Percentiles rank a stretch among this genome's conserved stretches.
These are phyloP conservation scores for Herminia tarsipennalis DNA, from an alignment of 2,888 invertebrate genomes.

Conservation along the genomic window DNA sequence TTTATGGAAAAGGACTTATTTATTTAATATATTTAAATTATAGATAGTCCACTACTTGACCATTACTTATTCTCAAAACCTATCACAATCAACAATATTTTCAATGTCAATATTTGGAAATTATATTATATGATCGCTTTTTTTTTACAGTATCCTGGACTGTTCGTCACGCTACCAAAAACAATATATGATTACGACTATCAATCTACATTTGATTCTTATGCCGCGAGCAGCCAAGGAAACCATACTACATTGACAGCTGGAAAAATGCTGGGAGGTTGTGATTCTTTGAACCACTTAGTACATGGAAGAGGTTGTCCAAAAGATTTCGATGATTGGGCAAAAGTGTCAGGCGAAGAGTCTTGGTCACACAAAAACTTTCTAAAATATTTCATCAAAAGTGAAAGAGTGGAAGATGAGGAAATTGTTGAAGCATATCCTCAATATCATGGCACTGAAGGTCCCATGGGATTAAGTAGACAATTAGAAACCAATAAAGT, in stretches of 20 bases:
- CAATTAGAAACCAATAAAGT: constrained; percentile 6
- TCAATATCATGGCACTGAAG: constrained; percentile 21
- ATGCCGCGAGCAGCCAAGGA: constrained; percentile 12
- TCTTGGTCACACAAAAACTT: constrained; percentile 15
- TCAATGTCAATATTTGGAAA: too few species aligned
- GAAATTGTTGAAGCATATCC: constrained; percentile 7
- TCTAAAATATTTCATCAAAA: constrained; percentile 20
- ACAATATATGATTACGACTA: constrained; percentile 16
- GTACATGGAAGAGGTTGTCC: constrained; percentile 2
- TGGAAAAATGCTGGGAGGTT: constrained; percentile 23
- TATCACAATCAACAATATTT: too few species aligned
- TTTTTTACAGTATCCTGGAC: constrained; percentile 11
- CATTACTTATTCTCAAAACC: too few species aligned
- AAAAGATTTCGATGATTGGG: constrained; percentile 14
- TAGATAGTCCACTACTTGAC: too few species aligned
- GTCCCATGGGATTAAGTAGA: constrained; percentile 23
- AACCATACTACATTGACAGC: constrained; percentile 19
- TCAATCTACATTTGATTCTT: constrained; percentile 8
- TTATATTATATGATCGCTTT: background rate
- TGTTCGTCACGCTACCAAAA: constrained; percentile 6
- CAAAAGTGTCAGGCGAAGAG: constrained; percentile 1
- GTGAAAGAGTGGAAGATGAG: constrained; percentile 13
- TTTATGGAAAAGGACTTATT: too few species aligned
- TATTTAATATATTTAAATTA: too few species aligned
- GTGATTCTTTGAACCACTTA: constrained; percentile 15